Evolutionary conservation across 2,113 vertebrate genomes (phyloP), one percentile per base, ranked within the genome.

Genomic region (Seriola aureovittata): DNA sequence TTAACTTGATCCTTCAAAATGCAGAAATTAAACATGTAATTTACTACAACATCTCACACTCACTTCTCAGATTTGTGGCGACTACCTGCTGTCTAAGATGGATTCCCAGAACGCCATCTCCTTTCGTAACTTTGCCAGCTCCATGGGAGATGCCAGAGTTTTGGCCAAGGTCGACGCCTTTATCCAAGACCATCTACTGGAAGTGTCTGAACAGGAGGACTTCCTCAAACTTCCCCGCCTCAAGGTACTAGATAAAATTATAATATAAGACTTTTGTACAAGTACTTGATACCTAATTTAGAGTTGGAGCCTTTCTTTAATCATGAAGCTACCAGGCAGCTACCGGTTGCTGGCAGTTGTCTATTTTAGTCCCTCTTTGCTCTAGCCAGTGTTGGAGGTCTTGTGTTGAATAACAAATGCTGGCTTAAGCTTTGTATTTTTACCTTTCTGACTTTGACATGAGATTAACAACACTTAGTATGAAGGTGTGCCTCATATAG

Each of bases 221-320:
- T 99, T 99, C 90, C 97, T 99, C 79, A 99, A 99, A 94, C 97
- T 99, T 67, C 98, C 98, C 85, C 96, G 98, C 59, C 95, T 99
- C 93, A 99, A 99, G 96, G 98, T 98, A 82, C 44, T 0, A 1
- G 0, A 16, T 57, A 10, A 9, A 21, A 54, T 9, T 29, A 29
- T 29, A 29, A 29, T 16, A 38, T 38, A 48, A 74, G 34, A 8
- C 23, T 44, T 8, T 14, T 60, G 46, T 55, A 25, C 34, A 42
- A 34, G 23, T 52, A 13, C 32, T 36, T 19, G 54, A 23, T 32
- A 17, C 25, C 58, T 7, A 13, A 6, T 36, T 4, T 36, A 12
- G 17, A n/a, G 25, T 42, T 57, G 23, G 44, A 0, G 29, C 9
- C 17, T 7, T 64, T 17, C 16, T 65, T 32, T 67, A 42, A 58